These are phyloP conservation scores for Proales similis DNA, from an alignment of 1,140 invertebrate genomes.

Conservation along the genomic window DNA sequence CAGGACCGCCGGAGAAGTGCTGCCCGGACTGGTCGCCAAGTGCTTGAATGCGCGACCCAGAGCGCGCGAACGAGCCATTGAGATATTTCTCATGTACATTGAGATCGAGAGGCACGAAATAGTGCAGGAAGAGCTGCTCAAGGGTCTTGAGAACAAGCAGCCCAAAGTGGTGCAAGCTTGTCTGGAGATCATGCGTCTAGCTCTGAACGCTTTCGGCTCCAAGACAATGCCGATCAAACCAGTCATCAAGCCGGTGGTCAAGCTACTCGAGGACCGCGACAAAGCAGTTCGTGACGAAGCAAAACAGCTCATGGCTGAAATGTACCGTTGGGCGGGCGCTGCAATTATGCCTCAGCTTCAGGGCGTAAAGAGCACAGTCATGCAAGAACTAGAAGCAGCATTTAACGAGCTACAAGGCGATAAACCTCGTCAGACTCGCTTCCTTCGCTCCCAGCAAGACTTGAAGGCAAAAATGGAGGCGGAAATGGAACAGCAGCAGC, in stretches of 20 bases:
- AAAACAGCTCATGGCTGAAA: slow-evolving; percentile 77
- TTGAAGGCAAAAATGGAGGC: slow-evolving; percentile 58
- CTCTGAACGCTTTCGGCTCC: slow-evolving; percentile 71
- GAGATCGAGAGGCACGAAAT: slow-evolving; percentile 89
- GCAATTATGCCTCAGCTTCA: slow-evolving; percentile 77
- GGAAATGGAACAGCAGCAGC: slow-evolving; percentile 56
- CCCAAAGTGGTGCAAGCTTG: slow-evolving; percentile 84
- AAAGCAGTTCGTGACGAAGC: slow-evolving; percentile 83
- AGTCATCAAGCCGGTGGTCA: slow-evolving; percentile 74
- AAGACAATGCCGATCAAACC: slow-evolving; percentile 83
- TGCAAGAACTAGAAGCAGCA: slow-evolving; percentile 70
- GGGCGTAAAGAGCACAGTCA: slow-evolving; percentile 68
- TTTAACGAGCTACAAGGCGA: slow-evolving; percentile 68
- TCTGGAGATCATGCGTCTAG: slow-evolving; percentile 62
- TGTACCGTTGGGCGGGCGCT: slow-evolving; percentile 81
- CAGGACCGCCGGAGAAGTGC: slow-evolving; percentile 78
- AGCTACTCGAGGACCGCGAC: slow-evolving; percentile 79
- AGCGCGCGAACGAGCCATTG: slow-evolving; percentile 79
- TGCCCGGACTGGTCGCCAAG: slow-evolving; percentile 78
- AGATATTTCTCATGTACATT: slow-evolving; percentile 82
- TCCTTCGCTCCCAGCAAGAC: slow-evolving; percentile 78
- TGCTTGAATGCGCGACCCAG: slow-evolving; percentile 82
- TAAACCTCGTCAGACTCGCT: slow-evolving; percentile 68
- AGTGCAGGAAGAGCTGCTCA: slow-evolving; percentile 75
- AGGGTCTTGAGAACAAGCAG: slow-evolving; percentile 84